Evolutionary conservation across 2,888 invertebrate genomes (phyloP), one percentile per base, ranked within the genome.

Genomic region (Alloscopus bannaensis): DNA sequence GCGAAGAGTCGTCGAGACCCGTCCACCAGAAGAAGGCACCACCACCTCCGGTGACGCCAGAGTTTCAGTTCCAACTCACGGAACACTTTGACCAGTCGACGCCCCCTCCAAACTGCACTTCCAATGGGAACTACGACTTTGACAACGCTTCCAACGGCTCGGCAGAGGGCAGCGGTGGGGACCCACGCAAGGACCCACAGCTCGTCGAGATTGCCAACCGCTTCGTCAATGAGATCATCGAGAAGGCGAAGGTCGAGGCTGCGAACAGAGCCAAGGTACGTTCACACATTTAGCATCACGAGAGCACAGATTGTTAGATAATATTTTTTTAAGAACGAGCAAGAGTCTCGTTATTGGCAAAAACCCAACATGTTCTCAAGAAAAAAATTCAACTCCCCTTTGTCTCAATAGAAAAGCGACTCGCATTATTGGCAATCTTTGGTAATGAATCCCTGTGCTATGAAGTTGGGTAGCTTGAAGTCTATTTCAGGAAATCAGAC

Each of bases 191-290:
- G 22, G 89, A 90, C 80, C 89, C 89, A 28, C 88, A 89, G 78
- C 87, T 90, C 8, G 89, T 89, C 88, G 88, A 87, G 83, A 89
- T 89, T 84, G 89, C 90, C 1, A 88, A 87, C 31, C 88, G 88
- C 83, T 90, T 90, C 85, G 89, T 90, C 2, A 87, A 88, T 79
- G 89, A 90, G 73, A 88, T 90, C 71, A 89, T 90, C 81, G 89
- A 89, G 82, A 88, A 87, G 29, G 90, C 90, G 11, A 87, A 88
- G 57, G 87, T 88, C 42, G 90, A 90, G 82, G 89, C 89, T 18
- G 86, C 87, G 1, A 88, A 87, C 76, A 87, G 89, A 83, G 88
- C 88, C 86, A 85, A 83, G 82, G 86, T 85, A 83, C 18, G 24
- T 62, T 42, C 18, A 36, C 6, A 36, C 36, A 36, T n/a, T n/a